These are phyloP conservation scores for Psylliodes chrysocephalus DNA, from an alignment of 2,888 invertebrate genomes.

Conservation along the genomic window DNA sequence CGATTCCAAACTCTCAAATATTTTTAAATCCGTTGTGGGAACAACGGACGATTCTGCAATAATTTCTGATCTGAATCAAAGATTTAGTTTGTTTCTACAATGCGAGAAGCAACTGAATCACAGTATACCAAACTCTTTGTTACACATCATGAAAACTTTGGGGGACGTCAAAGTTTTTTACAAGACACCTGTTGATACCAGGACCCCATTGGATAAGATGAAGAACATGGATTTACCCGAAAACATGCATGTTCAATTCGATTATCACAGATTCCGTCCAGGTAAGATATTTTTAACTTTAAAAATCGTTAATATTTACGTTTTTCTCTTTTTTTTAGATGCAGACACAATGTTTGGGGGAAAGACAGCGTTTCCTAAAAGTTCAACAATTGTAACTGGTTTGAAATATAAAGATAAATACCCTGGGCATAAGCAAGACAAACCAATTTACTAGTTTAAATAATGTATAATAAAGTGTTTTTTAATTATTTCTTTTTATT, in stretches of 20 bases:
- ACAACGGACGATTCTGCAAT: constrained; percentile 61
- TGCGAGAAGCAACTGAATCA: constrained; percentile 80
- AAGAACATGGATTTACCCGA: constrained; percentile 80
- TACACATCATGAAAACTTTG: constrained; percentile 81
- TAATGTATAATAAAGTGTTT: neutral
- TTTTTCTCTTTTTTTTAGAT: constrained; percentile 62
- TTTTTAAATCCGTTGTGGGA: constrained; percentile 69
- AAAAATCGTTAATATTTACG: neutral
- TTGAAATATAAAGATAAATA: constrained; percentile 86
- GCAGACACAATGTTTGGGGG: constrained; percentile 80
- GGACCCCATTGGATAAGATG: constrained; percentile 79
- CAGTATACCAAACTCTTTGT: constrained; percentile 82
- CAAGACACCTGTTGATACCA: constrained; percentile 74
- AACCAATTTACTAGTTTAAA: neutral
- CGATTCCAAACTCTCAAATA: constrained; percentile 69
- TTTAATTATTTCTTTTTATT: no score
- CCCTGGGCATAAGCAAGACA: constrained; percentile 72
- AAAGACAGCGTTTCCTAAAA: constrained; percentile 84
- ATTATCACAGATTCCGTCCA: constrained; percentile 86
- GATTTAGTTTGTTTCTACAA: constrained; percentile 76
- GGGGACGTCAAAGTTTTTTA: constrained; percentile 80
- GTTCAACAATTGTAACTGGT: constrained; percentile 86
- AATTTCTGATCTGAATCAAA: constrained; percentile 66
- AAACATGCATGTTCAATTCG: constrained; percentile 85
- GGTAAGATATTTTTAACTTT: constrained; percentile 62